Percentiles rank a stretch among this genome's conserved stretches.
Evolutionary conservation across 2,888 invertebrate species (phyloP).

Genomic region (Shargacucullia verbasci): DNA sequence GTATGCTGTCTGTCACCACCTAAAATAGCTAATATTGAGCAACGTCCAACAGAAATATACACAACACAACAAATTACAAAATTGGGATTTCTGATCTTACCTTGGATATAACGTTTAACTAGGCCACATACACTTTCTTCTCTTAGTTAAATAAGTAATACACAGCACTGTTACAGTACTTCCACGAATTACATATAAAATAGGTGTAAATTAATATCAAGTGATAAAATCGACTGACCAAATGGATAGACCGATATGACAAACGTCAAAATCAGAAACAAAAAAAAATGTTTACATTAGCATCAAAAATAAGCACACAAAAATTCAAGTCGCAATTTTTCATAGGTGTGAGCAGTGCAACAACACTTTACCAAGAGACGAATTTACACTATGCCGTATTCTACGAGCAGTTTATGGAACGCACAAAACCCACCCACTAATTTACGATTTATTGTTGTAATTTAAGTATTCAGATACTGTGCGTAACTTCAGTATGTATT

Average conservation of each 20-base stretch:
- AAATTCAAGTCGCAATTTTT: neutral
- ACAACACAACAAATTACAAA: slow-evolving; percentile 23
- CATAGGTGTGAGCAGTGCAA: slow-evolving; percentile 11
- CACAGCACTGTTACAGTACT: slow-evolving; percentile 13
- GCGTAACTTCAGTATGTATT: too few relatives aligned
- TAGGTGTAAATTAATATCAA: slow-evolving; percentile 56
- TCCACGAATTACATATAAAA: slow-evolving; percentile 22
- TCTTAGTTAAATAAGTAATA: slow-evolving; percentile 8
- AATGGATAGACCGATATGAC: neutral
- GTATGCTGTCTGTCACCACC: slow-evolving; percentile 72
- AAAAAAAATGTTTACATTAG: neutral
- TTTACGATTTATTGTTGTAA: too few relatives aligned
- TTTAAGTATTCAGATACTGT: too few relatives aligned
- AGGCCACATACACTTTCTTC: slow-evolving; percentile 29
- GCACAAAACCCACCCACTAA: too few relatives aligned
- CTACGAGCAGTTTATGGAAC: too few relatives aligned
- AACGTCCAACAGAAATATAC: slow-evolving; percentile 60
- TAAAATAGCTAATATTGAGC: slow-evolving; percentile 80
- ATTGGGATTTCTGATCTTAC: slow-evolving; percentile 26
- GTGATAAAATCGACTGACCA: slow-evolving; percentile 35
- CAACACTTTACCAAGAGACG: neutral
- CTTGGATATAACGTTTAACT: slow-evolving; percentile 17
- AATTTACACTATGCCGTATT: too few relatives aligned
- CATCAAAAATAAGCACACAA: neutral
- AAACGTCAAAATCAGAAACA: slow-evolving; percentile 5